These are phyloP conservation scores for Onychorhynchus coronatus DNA, from an alignment of 2,113 vertebrate genomes.

Conservation along the genomic window DNA sequence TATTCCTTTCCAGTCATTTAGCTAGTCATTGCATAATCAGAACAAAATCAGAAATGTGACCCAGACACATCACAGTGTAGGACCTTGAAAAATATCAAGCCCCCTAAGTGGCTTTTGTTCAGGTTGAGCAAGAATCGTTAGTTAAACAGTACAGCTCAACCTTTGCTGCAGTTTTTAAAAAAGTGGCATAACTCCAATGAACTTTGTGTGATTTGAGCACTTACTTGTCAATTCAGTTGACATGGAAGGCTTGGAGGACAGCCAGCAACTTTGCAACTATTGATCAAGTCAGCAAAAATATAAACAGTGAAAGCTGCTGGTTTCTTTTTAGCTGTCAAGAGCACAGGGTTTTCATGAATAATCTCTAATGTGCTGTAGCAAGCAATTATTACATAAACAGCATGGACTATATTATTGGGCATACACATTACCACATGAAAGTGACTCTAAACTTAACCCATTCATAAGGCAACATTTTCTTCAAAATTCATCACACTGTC, in stretches of 20 bases:
- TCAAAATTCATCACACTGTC: neutral
- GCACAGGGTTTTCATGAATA: neutral
- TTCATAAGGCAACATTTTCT: neutral
- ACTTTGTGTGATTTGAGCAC: neutral
- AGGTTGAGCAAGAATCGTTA: neutral
- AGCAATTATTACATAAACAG: neutral
- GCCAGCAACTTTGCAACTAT: neutral
- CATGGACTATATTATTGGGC: neutral
- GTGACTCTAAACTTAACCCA: neutral
- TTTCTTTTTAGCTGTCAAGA: neutral
- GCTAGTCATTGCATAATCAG: neutral
- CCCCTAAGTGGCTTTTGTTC: neutral
- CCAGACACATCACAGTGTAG: neutral
- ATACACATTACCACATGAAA: neutral
- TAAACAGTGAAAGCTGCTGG: neutral
- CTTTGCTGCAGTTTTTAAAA: neutral
- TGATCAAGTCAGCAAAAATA: conserved; percentile 18
- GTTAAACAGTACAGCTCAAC: neutral
- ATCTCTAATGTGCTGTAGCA: neutral
- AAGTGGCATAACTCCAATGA: neutral
- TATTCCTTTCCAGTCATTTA: neutral
- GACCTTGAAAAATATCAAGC: neutral
- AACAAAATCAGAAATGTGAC: neutral
- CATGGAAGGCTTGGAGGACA: neutral
- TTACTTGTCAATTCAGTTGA: conserved; percentile 2